These are phyloP conservation scores for Cacoxenus indagator DNA, from an alignment of 2,888 invertebrate species.

Conservation along the genomic window DNA sequence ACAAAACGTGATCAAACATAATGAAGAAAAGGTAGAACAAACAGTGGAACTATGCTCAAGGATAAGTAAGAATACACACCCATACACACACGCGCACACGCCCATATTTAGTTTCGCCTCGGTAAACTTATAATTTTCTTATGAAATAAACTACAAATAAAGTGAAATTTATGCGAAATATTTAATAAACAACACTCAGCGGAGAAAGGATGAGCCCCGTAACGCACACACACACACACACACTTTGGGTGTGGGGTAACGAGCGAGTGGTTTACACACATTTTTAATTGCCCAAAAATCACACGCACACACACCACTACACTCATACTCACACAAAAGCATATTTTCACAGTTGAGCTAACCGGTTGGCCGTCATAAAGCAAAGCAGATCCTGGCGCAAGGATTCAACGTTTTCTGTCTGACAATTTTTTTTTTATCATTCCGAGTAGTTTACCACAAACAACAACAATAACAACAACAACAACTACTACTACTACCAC, in stretches of 20 bases:
- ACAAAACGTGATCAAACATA: slow-evolving; percentile 61
- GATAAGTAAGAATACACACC: not conserved
- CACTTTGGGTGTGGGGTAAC: slow-evolving; percentile 41
- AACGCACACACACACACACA: slow-evolving; percentile 35
- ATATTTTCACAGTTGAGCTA: slow-evolving; percentile 7
- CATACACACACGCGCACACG: not conserved
- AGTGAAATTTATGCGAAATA: slow-evolving; percentile 63
- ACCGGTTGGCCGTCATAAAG: slow-evolving; percentile 12
- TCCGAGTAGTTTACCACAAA: not conserved
- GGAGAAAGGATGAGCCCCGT: slow-evolving; percentile 43
- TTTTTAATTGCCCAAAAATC: slow-evolving; percentile 55
- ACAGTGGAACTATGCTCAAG: not conserved
- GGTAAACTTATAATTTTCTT: slow-evolving; percentile 54
- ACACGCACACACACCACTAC: slow-evolving; percentile 27
- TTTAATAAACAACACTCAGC: slow-evolving; percentile 39
- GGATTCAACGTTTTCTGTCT: slow-evolving; percentile 21
- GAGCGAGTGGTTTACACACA: slow-evolving; percentile 33
- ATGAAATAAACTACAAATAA: slow-evolving; percentile 56
- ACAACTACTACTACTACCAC: no score
- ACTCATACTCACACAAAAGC: no score
- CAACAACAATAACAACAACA: not conserved
- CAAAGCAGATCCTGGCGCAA: slow-evolving; percentile 8
- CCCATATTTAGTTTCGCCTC: not conserved
- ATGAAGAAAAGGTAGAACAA: slow-evolving; percentile 48
- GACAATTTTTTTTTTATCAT: not conserved